Percentiles rank a stretch among this genome's conserved stretches.
These are phyloP conservation scores for Phoenicopterus ruber DNA, from an alignment of 2,113 vertebrate species.

Conservation along the genomic window DNA sequence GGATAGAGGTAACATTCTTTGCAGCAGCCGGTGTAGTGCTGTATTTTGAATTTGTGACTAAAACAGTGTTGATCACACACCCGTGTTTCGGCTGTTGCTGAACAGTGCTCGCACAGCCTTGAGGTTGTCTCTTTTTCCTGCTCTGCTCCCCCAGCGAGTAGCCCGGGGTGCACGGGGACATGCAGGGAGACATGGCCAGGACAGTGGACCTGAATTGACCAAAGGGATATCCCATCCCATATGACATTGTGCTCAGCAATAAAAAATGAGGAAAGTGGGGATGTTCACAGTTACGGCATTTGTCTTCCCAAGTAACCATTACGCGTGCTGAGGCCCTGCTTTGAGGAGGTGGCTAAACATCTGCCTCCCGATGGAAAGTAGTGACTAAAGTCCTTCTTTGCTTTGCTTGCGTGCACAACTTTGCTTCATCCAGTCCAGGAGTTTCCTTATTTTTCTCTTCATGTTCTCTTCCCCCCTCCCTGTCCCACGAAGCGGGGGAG, in stretches of 20 bases:
- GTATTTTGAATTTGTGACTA: not conserved
- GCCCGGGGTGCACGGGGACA: not conserved
- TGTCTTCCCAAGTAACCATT: not conserved
- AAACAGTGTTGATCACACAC: not conserved
- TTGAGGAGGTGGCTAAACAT: not conserved
- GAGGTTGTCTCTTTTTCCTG: not conserved
- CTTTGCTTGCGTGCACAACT: not conserved
- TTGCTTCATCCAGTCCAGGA: not conserved
- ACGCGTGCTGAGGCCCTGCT: not conserved
- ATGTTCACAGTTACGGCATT: accelerated
- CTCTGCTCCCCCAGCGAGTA: not conserved
- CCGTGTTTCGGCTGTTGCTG: not conserved
- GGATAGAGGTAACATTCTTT: not conserved
- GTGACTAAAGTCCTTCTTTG: not conserved
- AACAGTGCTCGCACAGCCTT: accelerated
- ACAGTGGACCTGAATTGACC: not conserved
- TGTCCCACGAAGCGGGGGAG: not conserved
- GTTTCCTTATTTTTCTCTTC: not conserved
- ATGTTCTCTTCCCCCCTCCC: not conserved
- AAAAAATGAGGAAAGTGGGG: not conserved
- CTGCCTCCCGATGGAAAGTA: not conserved
- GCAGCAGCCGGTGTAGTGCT: not conserved
- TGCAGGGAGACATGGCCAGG: not conserved
- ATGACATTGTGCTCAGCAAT: not conserved
- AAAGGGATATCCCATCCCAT: not conserved